Base-by-base conservation (phyloP, 2,113 vertebrate genomes). In the Rhynchopsitta pachyrhyncha region DNA sequence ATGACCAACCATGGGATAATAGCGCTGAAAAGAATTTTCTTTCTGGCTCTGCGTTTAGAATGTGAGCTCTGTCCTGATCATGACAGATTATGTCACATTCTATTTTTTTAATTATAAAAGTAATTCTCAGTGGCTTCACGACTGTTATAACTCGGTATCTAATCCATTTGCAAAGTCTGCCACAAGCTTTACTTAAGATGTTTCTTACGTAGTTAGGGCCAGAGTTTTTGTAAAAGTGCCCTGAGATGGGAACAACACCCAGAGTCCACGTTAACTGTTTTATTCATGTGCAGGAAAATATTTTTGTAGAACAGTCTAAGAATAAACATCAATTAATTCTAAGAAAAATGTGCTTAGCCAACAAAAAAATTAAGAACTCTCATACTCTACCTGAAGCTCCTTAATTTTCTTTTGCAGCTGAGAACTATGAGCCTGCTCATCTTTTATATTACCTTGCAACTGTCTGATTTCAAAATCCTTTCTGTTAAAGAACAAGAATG, bases 361-460 rank as follows among this genome's bases (percentile, higher is more conserved):
- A 11, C 52, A 41, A 44, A 94, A 94, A 57, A 28, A 46, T 59
- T 13, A 71, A 14, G 46, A 62, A 42, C 27, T 50, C 6, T 24
- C 67, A 42, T 4, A 50, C 18, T 80, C 73, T 95, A 98, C 98
- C 98, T 98, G 98, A 57, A 98, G 86, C 39, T 98, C 98, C 68
- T 98, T 98, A 46, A 98, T 98, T 97, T 98, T 98, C 97, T 99
- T 99, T 35, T 99, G 99, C 46, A 98, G 82, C 60, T 99, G 99
- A 47, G 95, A 92, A 63, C 96, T 97, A 17, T 98, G 97, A 37
- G 97, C 96, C 77, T 98, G 98, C 60, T 99, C 98, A 6, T 98
- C 98, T 3, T 99, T 98, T 46, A 97, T 96, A 96, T 98, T 98
- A 84, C 95, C 89, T 95, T 98, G 98, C 53, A 99, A 76, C 22